Percentiles rank a stretch among this genome's conserved stretches.
phyloP scores from a whole-genome alignment of 2,888 invertebrate species.

The Dendrolimus houi region DNA sequence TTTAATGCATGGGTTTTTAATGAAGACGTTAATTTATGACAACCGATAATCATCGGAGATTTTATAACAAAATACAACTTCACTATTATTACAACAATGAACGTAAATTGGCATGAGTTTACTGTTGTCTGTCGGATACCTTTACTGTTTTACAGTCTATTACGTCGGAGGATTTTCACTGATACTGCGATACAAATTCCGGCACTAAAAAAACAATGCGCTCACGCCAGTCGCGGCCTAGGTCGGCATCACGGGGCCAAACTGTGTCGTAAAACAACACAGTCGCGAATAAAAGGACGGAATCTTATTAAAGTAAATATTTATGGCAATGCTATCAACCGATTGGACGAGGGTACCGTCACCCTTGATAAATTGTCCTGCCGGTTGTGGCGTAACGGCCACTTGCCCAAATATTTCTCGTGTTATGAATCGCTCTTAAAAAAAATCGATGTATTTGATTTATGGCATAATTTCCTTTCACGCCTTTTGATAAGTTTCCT shows the following conservation, averaged over 20 bases:
- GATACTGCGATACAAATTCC: constrained; percentile 37
- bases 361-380: constrained; percentile 69
- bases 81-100: background rate
- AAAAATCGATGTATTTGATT: constrained; percentile 56
- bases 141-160: constrained; percentile 22
- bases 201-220: constrained; percentile 55
- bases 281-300: constrained; percentile 64
- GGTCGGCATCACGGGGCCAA: constrained; percentile 55
- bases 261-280: constrained; percentile 67
- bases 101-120: constrained; percentile 4
- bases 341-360: constrained; percentile 69
- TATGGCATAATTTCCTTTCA: constrained; percentile 58
- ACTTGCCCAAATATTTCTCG: constrained; percentile 59
- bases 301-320: constrained; percentile 76
- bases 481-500: constrained; percentile 44
- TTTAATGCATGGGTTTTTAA: no score
- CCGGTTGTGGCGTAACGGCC: constrained; percentile 56
- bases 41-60: no score
- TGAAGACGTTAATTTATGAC: no score
- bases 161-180: constrained; percentile 34
- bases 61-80: background rate
- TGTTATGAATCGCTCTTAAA: constrained; percentile 55
- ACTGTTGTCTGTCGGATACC: constrained; percentile 10
- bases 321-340: constrained; percentile 73
- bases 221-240: constrained; percentile 42